Base-by-base conservation (phyloP, 1,140 invertebrate genomes). In the Pseudoatta argentina region DNA sequence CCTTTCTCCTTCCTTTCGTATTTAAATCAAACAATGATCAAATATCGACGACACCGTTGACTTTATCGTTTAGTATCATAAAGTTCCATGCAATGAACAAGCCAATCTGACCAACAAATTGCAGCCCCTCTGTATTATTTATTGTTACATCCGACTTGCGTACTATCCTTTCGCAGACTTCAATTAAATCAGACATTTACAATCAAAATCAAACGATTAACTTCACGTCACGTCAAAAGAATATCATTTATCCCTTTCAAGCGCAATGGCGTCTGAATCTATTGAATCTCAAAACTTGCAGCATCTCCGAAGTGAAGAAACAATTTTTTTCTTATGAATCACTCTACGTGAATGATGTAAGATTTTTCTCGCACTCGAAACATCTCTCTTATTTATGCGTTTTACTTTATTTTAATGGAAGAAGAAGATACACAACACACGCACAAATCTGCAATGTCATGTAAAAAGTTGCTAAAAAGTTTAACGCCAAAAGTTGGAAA, bases 11-110 rank as follows among this genome's bases (percentile, higher is more conserved):
- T 5, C 6, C 21, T 69, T 24, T 48, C 39, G 4, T 44, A 48
- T 78, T 78, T 66, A 78, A 64, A 78, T 78, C 76, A 78, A 78
- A 78, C 39, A 18, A 6, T 66, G 12, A 78, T 78, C 76, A 66
- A n/a, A 66, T 78, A 78, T 51, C 18, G 24, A 57, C 18, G 75
- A 48, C 18, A 66, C 39, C 12, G 30, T 59, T 59, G 21, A 61
- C 55, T 76, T 76, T 61, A 61, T 24, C 14, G 61, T 67, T 78
- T 39, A 48, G 6, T 24, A 21, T 78, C 61, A 30, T 14, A n/a
- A 51, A 72, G 69, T 53, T 53, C 8, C 67, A 34, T 61, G 34
- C n/a, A 61, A 61, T 16, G 7, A 76, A 76, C n/a, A 3, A 61
- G 16, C 16, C 55, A 61, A 61, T 59, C 55, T 76, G 34, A 61